A percentile compares a stretch with the other conserved stretches of the same genome.
Evolutionary conservation across 2,888 invertebrate genomes (phyloP).

Genomic region (Sceliomorpha sp.): DNA sequence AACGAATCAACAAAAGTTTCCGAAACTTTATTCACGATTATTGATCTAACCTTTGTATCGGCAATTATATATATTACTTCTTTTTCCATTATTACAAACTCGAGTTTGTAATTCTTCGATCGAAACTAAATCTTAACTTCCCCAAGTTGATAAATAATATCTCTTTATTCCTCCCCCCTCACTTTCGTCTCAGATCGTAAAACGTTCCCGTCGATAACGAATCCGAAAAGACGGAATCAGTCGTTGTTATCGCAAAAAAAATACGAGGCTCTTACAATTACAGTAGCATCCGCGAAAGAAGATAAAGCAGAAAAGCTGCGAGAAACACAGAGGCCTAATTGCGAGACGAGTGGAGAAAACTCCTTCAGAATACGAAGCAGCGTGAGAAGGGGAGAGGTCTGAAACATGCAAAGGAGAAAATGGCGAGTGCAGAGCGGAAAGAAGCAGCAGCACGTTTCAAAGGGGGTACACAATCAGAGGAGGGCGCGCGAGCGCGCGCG

Average conservation of each 20-base stretch:
- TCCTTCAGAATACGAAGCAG: constrained; percentile 18
- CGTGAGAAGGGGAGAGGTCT: constrained; percentile 21
- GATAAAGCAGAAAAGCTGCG: constrained; percentile 31
- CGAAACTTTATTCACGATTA: too few relatives aligned
- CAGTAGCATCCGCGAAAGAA: constrained; percentile 15
- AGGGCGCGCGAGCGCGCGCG: constrained; percentile 25
- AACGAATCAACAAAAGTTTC: too few relatives aligned
- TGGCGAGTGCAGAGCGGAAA: constrained; percentile 14
- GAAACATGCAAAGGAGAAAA: constrained; percentile 44
- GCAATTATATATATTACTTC: too few relatives aligned
- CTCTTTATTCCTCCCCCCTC: background rate
- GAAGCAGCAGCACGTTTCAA: constrained; percentile 30
- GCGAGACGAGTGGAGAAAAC: constrained; percentile 20
- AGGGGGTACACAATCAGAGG: constrained; percentile 45
- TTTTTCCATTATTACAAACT: too few relatives aligned
- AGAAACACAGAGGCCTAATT: constrained; percentile 40
- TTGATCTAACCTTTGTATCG: too few relatives aligned
- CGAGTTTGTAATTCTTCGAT: too few relatives aligned
- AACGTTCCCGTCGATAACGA: background rate
- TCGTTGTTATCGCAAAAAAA: constrained; percentile 24
- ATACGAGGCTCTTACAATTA: constrained; percentile 16
- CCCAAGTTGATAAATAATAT: too few relatives aligned
- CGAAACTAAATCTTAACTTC: too few relatives aligned
- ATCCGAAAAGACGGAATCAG: too few relatives aligned
- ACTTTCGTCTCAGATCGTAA: background rate